Evolutionary conservation across 2,797 vertebrate species (phyloP).

Genomic region (Heliangelus exortis): DNA sequence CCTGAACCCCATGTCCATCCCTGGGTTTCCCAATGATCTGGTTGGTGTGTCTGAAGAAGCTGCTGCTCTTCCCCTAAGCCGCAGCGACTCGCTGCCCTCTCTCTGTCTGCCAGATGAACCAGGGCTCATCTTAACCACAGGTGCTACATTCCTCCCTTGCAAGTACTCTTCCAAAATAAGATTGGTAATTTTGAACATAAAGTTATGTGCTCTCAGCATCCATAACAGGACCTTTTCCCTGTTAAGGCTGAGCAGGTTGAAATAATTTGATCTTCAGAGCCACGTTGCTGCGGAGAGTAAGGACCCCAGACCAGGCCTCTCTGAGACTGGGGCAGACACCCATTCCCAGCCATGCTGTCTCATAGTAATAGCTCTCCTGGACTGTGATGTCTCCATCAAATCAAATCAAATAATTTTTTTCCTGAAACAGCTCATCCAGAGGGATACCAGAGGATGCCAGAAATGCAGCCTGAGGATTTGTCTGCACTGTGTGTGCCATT

Average conservation of each 20-base stretch:
- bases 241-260: slow-evolving; percentile 20
- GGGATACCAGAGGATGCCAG: not conserved
- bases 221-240: not conserved
- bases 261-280: not conserved
- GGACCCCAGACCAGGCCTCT: not conserved
- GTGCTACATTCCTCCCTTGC: fast-evolving
- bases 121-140: not conserved
- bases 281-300: fast-evolving
- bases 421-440: not conserved
- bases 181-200: fast-evolving
- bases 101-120: not conserved
- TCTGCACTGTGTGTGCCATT: fast-evolving
- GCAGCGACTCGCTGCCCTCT: fast-evolving
- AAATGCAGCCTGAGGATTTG: not conserved
- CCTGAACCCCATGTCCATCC: not conserved
- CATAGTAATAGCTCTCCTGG: not conserved
- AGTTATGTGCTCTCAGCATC: not conserved
- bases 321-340: not conserved
- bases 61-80: not conserved
- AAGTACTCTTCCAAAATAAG: not conserved
- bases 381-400: not conserved
- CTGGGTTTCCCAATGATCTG: not conserved
- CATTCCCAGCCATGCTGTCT: not conserved
- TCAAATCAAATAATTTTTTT: not conserved
- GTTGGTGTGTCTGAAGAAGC: not conserved